Evolutionary conservation across 1,140 invertebrate genomes (phyloP), one percentile per base, ranked within the genome.

Genomic region (Idris sp.): DNA sequence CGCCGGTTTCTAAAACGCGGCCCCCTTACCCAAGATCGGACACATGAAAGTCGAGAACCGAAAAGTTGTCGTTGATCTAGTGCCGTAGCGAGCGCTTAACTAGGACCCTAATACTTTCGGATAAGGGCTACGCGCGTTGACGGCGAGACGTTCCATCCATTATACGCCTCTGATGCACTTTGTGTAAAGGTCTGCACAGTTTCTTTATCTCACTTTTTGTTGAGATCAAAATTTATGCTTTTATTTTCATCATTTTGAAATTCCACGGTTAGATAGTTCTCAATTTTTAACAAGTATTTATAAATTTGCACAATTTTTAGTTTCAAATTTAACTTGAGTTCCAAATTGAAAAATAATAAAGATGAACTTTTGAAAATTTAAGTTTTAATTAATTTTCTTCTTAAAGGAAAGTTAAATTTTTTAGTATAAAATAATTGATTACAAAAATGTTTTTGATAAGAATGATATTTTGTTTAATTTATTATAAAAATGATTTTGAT

Each of bases 31-130:
- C 62, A 46, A 49, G 68, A 80, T 81, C 79, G 80, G 80, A 81
- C 76, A 85, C 82, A 84, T 86, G 81, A 87, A 86, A 86, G 84
- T 79, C 80, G 77, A 79, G 81, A 74, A 82, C 83, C 83, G 83
- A 84, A 85, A n/a, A 84, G 68, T 80, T 83, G 84, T 84, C 83
- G 82, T 86, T 87, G 84, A 87, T 87, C 84, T 86, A 86, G 84
- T 86, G 82, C 82, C 67, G 69, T 59, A 72, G 51, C 79, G 44
- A 74, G 68, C 80, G 78, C 76, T 85, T 86, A 86, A 86, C 83
- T 86, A 85, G 82, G 77, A 76, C 68, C 78, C 65, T 78, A 81
- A 81, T 84, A 81, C 77, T 78, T 77, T 79, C 59, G 80, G 83
- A 84, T 84, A 84, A 85, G 81, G 68, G 78, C 61, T 68, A 56